These are phyloP conservation scores for Melanotaenia maccullochi DNA, from an alignment of 2,797 vertebrate species.

Conservation along the genomic window DNA sequence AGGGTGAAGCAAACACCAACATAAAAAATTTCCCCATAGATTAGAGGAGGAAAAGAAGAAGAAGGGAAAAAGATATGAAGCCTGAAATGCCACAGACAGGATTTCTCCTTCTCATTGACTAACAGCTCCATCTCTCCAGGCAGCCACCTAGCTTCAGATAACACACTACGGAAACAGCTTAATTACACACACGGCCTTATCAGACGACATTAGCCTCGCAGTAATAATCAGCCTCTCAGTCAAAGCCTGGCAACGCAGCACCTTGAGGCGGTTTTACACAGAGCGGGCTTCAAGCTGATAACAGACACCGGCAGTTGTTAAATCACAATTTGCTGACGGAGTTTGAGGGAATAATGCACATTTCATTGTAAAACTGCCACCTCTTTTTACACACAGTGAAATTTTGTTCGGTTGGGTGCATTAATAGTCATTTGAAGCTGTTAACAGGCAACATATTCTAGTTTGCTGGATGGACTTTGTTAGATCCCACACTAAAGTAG, in stretches of 20 bases:
- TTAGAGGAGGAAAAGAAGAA: conserved; percentile 20
- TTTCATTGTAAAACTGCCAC: conserved; percentile 68
- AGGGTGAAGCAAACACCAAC: conserved; percentile 5
- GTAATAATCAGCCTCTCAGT: conserved; percentile 76
- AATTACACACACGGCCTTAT: conserved; percentile 80
- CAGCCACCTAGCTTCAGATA: conserved; percentile 73
- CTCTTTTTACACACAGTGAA: conserved; percentile 48
- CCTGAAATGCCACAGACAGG: conserved; percentile 35
- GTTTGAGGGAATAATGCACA: conserved; percentile 65
- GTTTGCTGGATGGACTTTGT: conserved; percentile 15
- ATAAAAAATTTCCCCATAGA: conserved; percentile 15
- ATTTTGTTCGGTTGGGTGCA: conserved; percentile 48
- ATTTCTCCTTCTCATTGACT: conserved; percentile 46
- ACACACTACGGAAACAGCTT: conserved; percentile 73
- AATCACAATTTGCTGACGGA: conserved; percentile 75
- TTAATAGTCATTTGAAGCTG: conserved; percentile 45
- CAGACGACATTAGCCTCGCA: conserved; percentile 76
- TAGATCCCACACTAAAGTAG: background rate
- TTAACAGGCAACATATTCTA: conserved; percentile 14
- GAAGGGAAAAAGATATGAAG: conserved; percentile 14
- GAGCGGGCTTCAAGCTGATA: conserved; percentile 69
- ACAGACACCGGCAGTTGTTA: conserved; percentile 69
- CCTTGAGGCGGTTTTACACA: conserved; percentile 64
- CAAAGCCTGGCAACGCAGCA: conserved; percentile 70
- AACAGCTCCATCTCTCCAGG: conserved; percentile 71